Evolutionary conservation across 2,113 vertebrate genomes (phyloP), one percentile per base, ranked within the genome.

Genomic region (Pomatorhinus ruficollis): DNA sequence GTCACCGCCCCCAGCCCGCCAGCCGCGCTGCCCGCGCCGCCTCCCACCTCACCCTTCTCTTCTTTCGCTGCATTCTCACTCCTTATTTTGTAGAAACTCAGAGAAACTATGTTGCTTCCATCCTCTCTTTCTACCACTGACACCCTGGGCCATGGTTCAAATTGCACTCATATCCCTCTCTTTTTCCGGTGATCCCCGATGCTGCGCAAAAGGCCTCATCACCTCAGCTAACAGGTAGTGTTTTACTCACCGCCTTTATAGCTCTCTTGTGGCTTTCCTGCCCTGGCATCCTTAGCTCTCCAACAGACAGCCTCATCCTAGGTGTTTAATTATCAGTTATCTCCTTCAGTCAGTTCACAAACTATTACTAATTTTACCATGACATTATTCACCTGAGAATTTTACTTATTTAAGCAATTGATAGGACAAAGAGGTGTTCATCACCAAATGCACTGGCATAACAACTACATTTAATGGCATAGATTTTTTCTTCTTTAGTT

Each of bases 11-110:
- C 10, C 56, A 9, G 28, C 40, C 49, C 11, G 25, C 25, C 77
- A 1, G 27, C 15, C 42, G 20, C 2, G 5, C 10, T 42, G 31
- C 20, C 18, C 6, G 6, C 24, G 10, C 17, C 1, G 11, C 17
- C 21, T 39, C 40, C 23, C 22, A 5, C 12, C 8, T 40, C 17
- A 7, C 30, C 8, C 13, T 8, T 6, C 12, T 9, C 27, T 33
- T 24, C 21, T 15, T 25, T 23, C 28, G 4, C 10, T n/a, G 31
- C 54, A 35, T 11, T 30, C 11, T n/a, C 14, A 3, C 42, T 66
- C 24, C 15, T 31, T 19, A 1, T 61, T 9, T 50, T 47, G 47
- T 39, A 79, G 53, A 30, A 60, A 53, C 49, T 52, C 21, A 3
- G 19, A n/a, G 9, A 47, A 83, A 53, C 12, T 23, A 6, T 19